phyloP scores from a whole-genome alignment of 2,113 vertebrate species.

The Leucoraja erinaceus region DNA sequence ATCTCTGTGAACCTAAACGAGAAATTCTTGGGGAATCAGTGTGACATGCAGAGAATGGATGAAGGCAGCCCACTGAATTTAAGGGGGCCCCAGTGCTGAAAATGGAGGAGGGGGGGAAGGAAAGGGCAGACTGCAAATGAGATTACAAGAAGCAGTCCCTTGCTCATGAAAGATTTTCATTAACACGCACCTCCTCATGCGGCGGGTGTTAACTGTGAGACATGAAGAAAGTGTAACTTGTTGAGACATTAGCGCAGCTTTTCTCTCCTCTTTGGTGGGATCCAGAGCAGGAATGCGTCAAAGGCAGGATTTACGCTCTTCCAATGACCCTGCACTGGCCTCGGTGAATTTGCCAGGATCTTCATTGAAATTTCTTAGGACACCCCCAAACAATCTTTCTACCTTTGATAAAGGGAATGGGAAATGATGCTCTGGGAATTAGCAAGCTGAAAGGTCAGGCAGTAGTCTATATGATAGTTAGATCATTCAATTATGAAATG shows the following conservation, averaged over 20 bases:
- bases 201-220: neutral
- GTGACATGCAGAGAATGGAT: slow-evolving; percentile 26
- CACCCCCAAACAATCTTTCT: neutral
- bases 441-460: neutral
- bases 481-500: neutral
- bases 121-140: neutral
- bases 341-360: neutral
- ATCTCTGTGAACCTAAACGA: neutral
- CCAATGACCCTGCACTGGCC: neutral
- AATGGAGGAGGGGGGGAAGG: slow-evolving; percentile 23
- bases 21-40: neutral
- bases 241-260: neutral
- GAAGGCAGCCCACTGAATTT: neutral
- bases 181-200: neutral
- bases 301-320: neutral
- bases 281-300: neutral
- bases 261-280: neutral
- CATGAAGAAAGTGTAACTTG: neutral
- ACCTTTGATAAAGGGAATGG: neutral
- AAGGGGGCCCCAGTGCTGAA: slow-evolving; percentile 8
- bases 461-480: neutral
- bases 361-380: neutral
- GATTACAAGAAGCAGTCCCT: neutral
- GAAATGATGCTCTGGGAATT: neutral
- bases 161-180: slow-evolving; percentile 1